These are phyloP conservation scores for Drosophila subsilvestris DNA, from an alignment of 2,888 invertebrate genomes.

Conservation along the genomic window DNA sequence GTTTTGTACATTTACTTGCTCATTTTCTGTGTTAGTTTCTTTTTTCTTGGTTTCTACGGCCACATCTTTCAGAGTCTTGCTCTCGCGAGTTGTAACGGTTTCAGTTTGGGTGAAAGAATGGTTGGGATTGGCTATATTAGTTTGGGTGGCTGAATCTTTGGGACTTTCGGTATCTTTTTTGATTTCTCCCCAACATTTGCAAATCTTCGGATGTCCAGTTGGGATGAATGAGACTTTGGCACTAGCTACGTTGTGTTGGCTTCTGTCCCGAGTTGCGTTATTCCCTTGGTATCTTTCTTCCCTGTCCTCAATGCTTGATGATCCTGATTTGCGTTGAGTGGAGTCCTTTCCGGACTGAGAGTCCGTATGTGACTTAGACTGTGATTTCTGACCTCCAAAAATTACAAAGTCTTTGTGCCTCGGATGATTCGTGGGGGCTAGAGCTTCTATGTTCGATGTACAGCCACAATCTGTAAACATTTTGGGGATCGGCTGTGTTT, in stretches of 20 bases:
- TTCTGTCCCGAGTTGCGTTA: no score
- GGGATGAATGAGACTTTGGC: no score
- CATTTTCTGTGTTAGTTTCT: not conserved
- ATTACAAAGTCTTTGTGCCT: not conserved
- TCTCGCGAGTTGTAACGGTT: not conserved
- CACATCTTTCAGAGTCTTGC: not conserved
- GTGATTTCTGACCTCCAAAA: not conserved
- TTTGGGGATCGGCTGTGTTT: no score
- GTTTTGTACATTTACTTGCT: not conserved
- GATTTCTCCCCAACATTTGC: no score
- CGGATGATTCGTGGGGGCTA: no score
- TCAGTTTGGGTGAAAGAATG: not conserved
- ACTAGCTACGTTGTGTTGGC: no score
- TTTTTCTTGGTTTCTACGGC: not conserved
- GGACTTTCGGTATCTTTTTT: no score
- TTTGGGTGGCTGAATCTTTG: slow-evolving; percentile 13
- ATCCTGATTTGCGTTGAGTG: no score
- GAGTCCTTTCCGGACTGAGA: no score
- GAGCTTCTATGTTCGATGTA: not conserved
- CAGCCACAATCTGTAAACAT: not conserved
- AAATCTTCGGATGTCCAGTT: no score
- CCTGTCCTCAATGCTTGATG: no score
- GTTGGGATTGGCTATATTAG: not conserved
- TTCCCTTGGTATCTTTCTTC: no score
- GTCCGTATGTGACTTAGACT: not conserved